Evolutionary conservation across 2,888 invertebrate genomes (phyloP), one percentile per base, ranked within the genome.

Genomic region (Amphiduros pacificus): DNA sequence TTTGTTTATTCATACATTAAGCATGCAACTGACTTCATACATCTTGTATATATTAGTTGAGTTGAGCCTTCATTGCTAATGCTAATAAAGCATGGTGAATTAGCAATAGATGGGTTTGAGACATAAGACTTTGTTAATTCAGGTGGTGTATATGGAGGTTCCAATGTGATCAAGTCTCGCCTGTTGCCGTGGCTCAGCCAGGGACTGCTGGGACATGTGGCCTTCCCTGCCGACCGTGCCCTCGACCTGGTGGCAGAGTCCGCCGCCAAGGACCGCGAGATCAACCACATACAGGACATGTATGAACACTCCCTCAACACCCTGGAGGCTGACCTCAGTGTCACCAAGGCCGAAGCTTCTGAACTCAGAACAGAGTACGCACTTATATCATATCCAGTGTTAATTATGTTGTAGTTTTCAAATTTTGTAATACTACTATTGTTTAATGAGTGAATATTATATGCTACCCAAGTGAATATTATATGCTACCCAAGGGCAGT

Each of bases 71-170:
- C n/a, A n/a, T n/a, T n/a, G n/a, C n/a, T n/a, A n/a, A n/a, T n/a
- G n/a, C n/a, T n/a, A n/a, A n/a, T n/a, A n/a, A n/a, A n/a, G n/a
- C n/a, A n/a, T n/a, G n/a, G n/a, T n/a, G n/a, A n/a, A n/a, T n/a
- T n/a, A n/a, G n/a, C n/a, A n/a, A n/a, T n/a, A n/a, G n/a, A n/a
- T n/a, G n/a, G n/a, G n/a, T n/a, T n/a, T n/a, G n/a, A n/a, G n/a
- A n/a, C n/a, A n/a, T n/a, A n/a, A n/a, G n/a, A n/a, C 26, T 56
- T 20, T 56, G 24, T 49, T 44, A 49, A 61, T 62, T 29, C 58
- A 80, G 80, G 79, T 66, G 79, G 79, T 27, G 61, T 76, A 65
- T 80, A 78, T 70, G 79, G 78, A 27, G 79, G 79, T 9, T 74
- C 78, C 17, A 74, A 71, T 58, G 73, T 77, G 61, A 78, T 81